phyloP scores from a whole-genome alignment of 2,113 vertebrate genomes.

The Eolophus roseicapilla region DNA sequence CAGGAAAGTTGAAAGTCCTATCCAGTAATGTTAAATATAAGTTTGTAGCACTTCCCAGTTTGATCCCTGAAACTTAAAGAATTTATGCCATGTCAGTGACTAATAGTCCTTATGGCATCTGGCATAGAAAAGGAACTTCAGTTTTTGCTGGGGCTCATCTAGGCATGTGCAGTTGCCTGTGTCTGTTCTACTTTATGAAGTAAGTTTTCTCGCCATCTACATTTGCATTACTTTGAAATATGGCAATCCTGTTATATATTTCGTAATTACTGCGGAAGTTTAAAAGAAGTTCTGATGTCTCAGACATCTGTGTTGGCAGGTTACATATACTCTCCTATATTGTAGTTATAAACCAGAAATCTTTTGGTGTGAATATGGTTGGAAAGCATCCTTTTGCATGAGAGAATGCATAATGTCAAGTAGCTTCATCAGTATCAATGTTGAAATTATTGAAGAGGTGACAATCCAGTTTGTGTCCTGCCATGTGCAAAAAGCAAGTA shows the following conservation, averaged over 20 bases:
- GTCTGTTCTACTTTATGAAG: neutral
- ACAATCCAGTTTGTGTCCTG: neutral
- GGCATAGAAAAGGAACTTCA: neutral
- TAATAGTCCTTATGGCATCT: neutral
- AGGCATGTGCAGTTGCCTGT: neutral
- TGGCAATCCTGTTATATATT: neutral
- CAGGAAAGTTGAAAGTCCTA: neutral
- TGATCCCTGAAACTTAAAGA: neutral
- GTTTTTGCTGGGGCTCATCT: neutral
- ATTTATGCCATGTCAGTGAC: rapidly evolving
- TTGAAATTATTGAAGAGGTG: neutral
- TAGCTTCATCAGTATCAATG: neutral
- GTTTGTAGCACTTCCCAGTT: neutral
- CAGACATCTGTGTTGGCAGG: neutral
- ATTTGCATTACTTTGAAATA: neutral
- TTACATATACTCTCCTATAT: neutral
- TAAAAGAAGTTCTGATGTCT: neutral
- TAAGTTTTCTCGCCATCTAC: neutral
- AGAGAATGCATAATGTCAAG: neutral
- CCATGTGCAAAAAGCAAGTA: neutral
- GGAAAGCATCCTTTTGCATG: neutral
- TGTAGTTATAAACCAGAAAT: neutral
- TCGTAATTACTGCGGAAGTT: neutral
- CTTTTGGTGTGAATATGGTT: neutral
- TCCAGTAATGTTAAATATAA: neutral